These are phyloP conservation scores for Neomonachus schauinslandi DNA, from an alignment of 2,113 vertebrate genomes.

Conservation along the genomic window DNA sequence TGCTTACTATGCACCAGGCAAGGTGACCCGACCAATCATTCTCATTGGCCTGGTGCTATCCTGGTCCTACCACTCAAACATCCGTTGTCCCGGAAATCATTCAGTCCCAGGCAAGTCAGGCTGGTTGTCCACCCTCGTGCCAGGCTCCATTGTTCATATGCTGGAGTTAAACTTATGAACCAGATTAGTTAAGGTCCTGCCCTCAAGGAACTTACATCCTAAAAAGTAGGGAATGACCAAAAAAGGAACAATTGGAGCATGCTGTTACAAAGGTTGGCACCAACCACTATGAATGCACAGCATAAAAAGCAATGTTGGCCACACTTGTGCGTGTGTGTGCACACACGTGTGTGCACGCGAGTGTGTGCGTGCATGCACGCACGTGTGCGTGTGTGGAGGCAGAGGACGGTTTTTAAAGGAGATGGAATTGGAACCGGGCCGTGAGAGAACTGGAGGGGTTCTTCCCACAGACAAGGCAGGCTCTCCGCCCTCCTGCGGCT, in stretches of 20 bases:
- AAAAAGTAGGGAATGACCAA: neutral
- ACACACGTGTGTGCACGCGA: fast-evolving
- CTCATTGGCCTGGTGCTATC: neutral
- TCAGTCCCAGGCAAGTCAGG: neutral
- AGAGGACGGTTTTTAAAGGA: neutral
- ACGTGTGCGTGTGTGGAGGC: fast-evolving
- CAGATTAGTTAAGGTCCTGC: neutral
- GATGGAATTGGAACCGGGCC: neutral
- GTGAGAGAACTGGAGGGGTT: neutral
- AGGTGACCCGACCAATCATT: neutral
- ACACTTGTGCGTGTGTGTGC: too few species aligned
- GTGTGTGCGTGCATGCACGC: fast-evolving
- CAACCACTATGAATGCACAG: neutral
- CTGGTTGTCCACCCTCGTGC: neutral
- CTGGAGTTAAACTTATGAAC: neutral
- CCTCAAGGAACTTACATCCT: neutral
- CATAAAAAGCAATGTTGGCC: neutral
- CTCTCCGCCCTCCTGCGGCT: neutral
- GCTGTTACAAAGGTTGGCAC: neutral
- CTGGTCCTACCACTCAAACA: neutral
- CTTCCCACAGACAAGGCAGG: neutral
- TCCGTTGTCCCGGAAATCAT: neutral
- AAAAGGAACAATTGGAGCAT: neutral
- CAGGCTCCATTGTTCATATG: neutral
- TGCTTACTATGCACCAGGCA: neutral